Base-by-base conservation (phyloP, 2,888 invertebrate genomes). In the Aleiodes alternator region DNA sequence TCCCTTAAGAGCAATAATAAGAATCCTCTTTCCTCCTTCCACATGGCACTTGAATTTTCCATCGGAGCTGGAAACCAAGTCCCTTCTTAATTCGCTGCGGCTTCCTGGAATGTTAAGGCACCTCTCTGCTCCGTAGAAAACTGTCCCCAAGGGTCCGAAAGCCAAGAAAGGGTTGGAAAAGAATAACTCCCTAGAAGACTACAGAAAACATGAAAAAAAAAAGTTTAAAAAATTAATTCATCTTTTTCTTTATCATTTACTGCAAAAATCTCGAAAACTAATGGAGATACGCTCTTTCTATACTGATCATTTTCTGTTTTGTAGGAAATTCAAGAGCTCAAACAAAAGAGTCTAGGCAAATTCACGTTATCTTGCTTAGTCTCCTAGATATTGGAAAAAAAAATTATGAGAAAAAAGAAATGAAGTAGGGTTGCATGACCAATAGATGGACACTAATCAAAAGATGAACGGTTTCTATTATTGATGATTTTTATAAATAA, bases 1-100 rank as follows among this genome's bases (percentile, higher is more conserved):
- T 88, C 88, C 87, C 88, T 87, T 87, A 88, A 88, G 88, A 88
- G 87, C 87, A 88, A 88, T 88, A 88, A 87, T 88, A 87, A 87
- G 87, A 88, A 88, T 87, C 87, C 87, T 88, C 86, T 87, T 84
- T 82, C 82, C 77, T 76, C 72, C 72, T 77, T 72, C 73, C 79
- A 34, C 59, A 59, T 48, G 48, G 48, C 43, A 43, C 48, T 11
- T 48, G 64, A 48, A 64, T 64, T 64, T 64, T 64, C 64, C 64
- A n/a, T 29, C 29, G 57, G 43, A 61, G 61, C 34, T 64, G 48
- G 43, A 64, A 48, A 12, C 43, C 64, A 43, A 43, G 64, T 64
- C 64, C 16, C 64, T 64, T 64, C 43, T 64, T 64, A 64, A 64
- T 64, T 64, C 64, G 64, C 43, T 64, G 64, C 23, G 64, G 64